A percentile compares a stretch with the other conserved stretches of the same genome.
Conservation (phyloP, 1,140 invertebrate genomes). For the Drosophila mojavensis region DNA sequence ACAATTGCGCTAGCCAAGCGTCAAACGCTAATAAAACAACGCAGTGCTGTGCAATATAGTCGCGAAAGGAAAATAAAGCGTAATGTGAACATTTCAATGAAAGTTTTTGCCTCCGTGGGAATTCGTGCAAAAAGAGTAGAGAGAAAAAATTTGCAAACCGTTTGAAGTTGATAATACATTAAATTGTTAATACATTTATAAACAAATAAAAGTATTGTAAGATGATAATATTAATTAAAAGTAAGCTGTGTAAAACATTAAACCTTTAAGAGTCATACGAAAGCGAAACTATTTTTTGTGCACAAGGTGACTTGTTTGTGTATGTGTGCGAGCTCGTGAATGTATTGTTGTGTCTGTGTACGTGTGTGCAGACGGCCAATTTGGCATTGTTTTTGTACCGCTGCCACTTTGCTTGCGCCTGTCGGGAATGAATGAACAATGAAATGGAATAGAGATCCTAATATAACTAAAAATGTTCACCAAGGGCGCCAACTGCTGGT, state of each 20-base stretch:
- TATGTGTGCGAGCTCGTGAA: conserved; percentile 26
- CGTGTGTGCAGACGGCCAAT: conserved; percentile 21
- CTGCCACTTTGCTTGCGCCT: conserved; percentile 10
- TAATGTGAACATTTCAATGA: conserved; percentile 61
- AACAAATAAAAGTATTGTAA: conserved; percentile 34
- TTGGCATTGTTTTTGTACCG: conserved; percentile 24
- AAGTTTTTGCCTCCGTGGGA: conserved; percentile 62
- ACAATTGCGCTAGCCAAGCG: conserved; percentile 31
- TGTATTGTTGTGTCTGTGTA: conserved; percentile 16
- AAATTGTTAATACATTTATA: conserved; percentile 55
- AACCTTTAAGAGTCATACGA: conserved; percentile 35
- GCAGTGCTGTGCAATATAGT: conserved; percentile 7
- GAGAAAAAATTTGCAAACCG: conserved; percentile 58
- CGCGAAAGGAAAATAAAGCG: conserved; percentile 11
- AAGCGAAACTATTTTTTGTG: conserved; percentile 48
- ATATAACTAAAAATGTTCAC: conserved; percentile 33
- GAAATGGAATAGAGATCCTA: conserved; percentile 42
- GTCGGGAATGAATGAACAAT: conserved; percentile 37
- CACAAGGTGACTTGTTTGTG: conserved; percentile 60
- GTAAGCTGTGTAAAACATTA: conserved; percentile 32
- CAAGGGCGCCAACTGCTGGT: conserved; percentile 39
- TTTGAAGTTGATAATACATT: conserved; percentile 52
- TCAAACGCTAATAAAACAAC: conserved; percentile 27
- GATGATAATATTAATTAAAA: conserved; percentile 17
- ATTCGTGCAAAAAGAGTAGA: conserved; percentile 59